Base-by-base conservation (phyloP, 1,140 invertebrate species). In the Trichomalopsis sarcophagae region DNA sequence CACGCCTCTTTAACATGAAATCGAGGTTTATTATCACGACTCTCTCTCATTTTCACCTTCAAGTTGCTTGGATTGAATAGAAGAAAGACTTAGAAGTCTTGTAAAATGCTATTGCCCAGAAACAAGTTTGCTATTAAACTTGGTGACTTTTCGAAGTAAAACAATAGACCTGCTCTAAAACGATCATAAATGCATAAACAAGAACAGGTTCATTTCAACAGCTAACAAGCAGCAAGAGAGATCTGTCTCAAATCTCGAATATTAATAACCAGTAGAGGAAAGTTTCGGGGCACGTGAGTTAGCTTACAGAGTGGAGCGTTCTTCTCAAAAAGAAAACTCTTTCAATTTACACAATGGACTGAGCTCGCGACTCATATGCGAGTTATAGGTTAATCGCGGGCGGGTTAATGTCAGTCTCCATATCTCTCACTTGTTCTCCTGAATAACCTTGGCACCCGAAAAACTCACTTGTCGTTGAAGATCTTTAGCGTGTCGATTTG, bases 401-500 rank as follows among this genome's bases (percentile, higher is more conserved):
- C 7, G 55, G 55, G 1, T 21, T 62, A n/a, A 62, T 62, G 55
- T 62, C 55, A 62, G 55, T n/a, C 40, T 44, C 17, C 5, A n/a
- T 62, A 5, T n/a, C 17, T 62, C 4, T 21, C 55, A n/a, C 21
- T 62, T 17, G 55, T 21, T 62, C 55, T 62, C 21, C 55, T 62
- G 21, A 21, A 62, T n/a, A 62, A 62, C 55, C 55, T 62, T 62
- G 55, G 55, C 21, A 62, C 5, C 55, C 17, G 27, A 23, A 14
- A 1, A 27, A 89, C 93, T 93, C 90, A 94, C 93, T 94, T 94
- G 89, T 94, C 94, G 88, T 94, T 94, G 86, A 96, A 97, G 87
- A 97, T 94, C 93, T 96, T 96, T 86, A 96, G 89, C 33, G 95
- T 96, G 89, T 96, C 95, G 85, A 96, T 96, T 93, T 96, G 96